phyloP scores from a whole-genome alignment of 2,113 vertebrate species.

The Rattus norvegicus region GRCr8 NC_086026.1:117172501-117173000 shows the following conservation, averaged over 20 bases:
- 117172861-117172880: slow-evolving; percentile 44
- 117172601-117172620: not conserved
- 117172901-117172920: not conserved
- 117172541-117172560: slow-evolving; percentile 98
- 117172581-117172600: slow-evolving; percentile 36
- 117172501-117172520: slow-evolving; percentile 99
- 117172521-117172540: slow-evolving; percentile 97
- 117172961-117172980: not conserved
- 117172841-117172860: slow-evolving; percentile 94
- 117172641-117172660: not conserved
- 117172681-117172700: not conserved
- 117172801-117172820: slow-evolving; percentile 99
- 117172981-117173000: not conserved
- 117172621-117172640: not conserved
- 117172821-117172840: slow-evolving; percentile 99
- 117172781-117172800: not conserved
- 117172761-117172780: not conserved
- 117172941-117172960: not conserved
- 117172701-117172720: not conserved
- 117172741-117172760: not conserved
- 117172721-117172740: not conserved
- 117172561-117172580: slow-evolving; percentile 97
- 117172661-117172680: not conserved
- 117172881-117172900: no score
- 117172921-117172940: not conserved